Evolutionary conservation across 2,113 vertebrate genomes (phyloP), one percentile per base, ranked within the genome.

Genomic region (Eudorcas thomsonii): DNA sequence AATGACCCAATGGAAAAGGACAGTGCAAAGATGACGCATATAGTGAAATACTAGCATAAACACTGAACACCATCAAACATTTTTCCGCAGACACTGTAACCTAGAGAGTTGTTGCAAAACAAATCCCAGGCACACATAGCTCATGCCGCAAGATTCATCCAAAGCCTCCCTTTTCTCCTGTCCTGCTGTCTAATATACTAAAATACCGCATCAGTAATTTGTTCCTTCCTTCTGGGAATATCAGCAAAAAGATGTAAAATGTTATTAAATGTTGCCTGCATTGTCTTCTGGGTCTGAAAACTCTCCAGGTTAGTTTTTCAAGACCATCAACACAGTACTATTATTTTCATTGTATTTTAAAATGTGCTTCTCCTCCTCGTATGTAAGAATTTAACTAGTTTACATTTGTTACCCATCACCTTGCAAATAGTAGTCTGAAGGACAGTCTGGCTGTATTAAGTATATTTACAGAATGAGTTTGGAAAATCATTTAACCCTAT

Each of bases 401-500:
- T 60, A 21, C 30, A 80, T 48, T 88, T 54, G 86, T 60, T 91
- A 81, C 11, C 30, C 33, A 57, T 45, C 48, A 39, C 48, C 45
- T 45, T 82, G n/a, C 7, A 94, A 86, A 60, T 30, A 64, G 55
- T 48, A 11, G 21, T 89, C 67, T 92, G 30, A 59, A 80, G 48
- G 45, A 81, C 28, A 52, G 30, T 19, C 10, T 81, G 30, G 78
- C 48, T 81, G 30, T 11, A 6, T 81, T 81, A 81, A 50, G 30
- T 21, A 82, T 30, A 94, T 28, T 74, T 26, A 59, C 11, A 77
- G 77, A 97, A 93, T 55, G 26, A 60, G 25, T 54, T 78, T 48
- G 55, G 86, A 87, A 94, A 94, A 96, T 82, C 57, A 94, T 45
- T 91, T 91, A 96, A 78, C 7, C 33, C 50, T 62, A 48, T 54